Evolutionary conservation across 2,797 vertebrate species (phyloP).

Genomic region (Falco biarmicus): DNA sequence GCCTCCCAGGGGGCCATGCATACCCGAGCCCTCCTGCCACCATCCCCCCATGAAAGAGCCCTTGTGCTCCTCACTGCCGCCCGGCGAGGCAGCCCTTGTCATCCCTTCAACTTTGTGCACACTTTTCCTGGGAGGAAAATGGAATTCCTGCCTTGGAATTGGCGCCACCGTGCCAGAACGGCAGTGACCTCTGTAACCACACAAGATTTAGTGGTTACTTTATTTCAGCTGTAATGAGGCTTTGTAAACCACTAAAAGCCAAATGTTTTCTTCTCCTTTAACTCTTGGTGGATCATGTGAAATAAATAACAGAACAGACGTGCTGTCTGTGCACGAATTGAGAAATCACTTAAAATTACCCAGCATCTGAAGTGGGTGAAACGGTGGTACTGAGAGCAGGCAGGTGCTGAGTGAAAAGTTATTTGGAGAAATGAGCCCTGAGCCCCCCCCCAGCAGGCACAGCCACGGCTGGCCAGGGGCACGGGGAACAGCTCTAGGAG

Average conservation of each 20-base stretch:
- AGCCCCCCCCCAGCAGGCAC: not conserved
- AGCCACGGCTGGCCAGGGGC: fast-evolving
- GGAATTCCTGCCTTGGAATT: conserved; percentile 58
- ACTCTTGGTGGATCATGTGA: not conserved
- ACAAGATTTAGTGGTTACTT: conserved; percentile 77
- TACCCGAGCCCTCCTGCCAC: not conserved
- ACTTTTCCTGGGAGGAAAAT: conserved; percentile 43
- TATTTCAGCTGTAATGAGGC: conserved; percentile 77
- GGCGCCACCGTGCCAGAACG: conserved; percentile 74
- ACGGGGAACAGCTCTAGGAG: not conserved
- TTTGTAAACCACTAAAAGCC: conserved; percentile 76
- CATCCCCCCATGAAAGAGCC: not conserved
- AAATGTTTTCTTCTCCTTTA: conserved; percentile 66
- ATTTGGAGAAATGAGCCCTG: not conserved
- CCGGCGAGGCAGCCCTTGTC: not conserved
- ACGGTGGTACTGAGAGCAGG: not conserved
- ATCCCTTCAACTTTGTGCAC: not conserved
- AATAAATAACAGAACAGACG: not conserved
- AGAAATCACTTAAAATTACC: not conserved
- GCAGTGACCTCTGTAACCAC: conserved; percentile 77
- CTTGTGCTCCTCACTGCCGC: not conserved
- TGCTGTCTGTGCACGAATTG: not conserved
- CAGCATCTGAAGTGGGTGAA: not conserved
- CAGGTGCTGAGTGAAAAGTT: conserved; percentile 41
- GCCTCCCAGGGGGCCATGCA: not conserved